Conservation (phyloP, 2,888 invertebrate species). For the Abrostola triplasia region DNA sequence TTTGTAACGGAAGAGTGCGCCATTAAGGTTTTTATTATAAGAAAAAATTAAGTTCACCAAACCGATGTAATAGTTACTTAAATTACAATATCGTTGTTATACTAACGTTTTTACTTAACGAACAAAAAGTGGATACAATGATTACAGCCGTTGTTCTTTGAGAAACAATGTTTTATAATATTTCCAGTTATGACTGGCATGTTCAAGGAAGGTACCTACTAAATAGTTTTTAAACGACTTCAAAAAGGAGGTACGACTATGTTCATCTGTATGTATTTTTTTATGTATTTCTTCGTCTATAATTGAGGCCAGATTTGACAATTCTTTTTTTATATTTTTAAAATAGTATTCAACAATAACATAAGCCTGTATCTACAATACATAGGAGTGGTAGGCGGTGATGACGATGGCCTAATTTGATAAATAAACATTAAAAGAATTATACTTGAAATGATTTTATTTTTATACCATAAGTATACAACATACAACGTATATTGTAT, state of each 20-base stretch:
- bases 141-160: constrained; percentile 5
- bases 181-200: background rate
- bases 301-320: no score
- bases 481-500: constrained; percentile 26
- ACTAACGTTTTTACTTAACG: constrained; percentile 19
- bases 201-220: background rate
- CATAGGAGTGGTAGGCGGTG: no score
- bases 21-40: constrained; percentile 17
- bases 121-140: background rate
- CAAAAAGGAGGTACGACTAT: no score
- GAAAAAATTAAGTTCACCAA: constrained; percentile 22
- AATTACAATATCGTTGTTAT: constrained; percentile 9
- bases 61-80: constrained; percentile 8
- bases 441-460: no score
- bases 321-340: no score
- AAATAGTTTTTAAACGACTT: no score
- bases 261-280: no score
- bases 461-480: background rate
- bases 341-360: no score
- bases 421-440: background rate
- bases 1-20: constrained; percentile 9
- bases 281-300: no score
- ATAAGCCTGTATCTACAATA: no score
- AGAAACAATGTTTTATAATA: background rate
- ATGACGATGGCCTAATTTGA: no score